Evolutionary conservation across 2,797 vertebrate species (phyloP), one percentile per base, ranked within the genome.

Genomic region (Gymnocypris eckloni): DNA sequence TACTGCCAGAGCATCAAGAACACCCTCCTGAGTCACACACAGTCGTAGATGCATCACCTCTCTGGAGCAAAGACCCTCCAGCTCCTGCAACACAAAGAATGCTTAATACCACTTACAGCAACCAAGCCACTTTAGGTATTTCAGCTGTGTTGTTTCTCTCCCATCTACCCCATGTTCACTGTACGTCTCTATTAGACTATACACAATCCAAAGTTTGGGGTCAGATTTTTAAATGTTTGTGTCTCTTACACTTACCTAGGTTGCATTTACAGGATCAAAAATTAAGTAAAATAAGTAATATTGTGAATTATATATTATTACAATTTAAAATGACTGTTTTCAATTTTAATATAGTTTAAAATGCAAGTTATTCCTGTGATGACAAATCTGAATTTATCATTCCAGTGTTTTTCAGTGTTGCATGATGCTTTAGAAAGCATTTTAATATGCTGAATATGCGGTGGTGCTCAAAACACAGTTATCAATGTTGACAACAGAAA

Each of bases 1-100:
- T 59, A 98, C 95, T 13, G 97, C 96, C 90, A 99, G 4, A 79
- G 98, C 98, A 85, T 99, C 98, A 79, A 99, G 91, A 25, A 88
- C 80, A 33, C 98, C 98, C 88, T 92, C 95, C 91, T 94, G 94
- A 82, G 85, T 93, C 83, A 97, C 93, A 0, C 93, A 94, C 72
- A 98, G 81, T 11, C 67, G 90, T 39, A 99, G 88, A 82, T 93
- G 94, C 88, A 90, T 94, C 66, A 95, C 92, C 70, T 94, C 95
- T 88, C 95, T 96, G 86, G 92, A 92, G 91, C 95, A 95, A 91
- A 99, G 95, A 52, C 94, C 96, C 93, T 98, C 98, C 91, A 99
- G 94, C 80, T 99, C 97, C 98, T 99, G 82, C 83, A 16, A 83
- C 67, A 84, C 90, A 67, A 0, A 37, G 0, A 52, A 20, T 5